phyloP scores from a whole-genome alignment of 2,888 invertebrate species.

The Zhengitettix transpicula region DNA sequence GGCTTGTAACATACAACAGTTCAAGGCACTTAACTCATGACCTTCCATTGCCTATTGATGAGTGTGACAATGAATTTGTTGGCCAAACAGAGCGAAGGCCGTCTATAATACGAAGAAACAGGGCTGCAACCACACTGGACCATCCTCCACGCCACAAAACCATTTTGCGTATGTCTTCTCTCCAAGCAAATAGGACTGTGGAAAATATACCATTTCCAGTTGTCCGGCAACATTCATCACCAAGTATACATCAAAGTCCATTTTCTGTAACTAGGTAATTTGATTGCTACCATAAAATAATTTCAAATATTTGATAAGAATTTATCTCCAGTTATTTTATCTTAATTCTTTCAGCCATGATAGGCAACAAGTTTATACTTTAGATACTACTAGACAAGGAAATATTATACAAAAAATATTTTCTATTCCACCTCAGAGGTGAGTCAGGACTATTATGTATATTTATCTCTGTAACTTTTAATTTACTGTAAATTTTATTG shows the following conservation, averaged over 20 bases:
- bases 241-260: slow-evolving; percentile 22
- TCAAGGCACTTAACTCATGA: slow-evolving; percentile 43
- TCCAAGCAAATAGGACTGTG: slow-evolving; percentile 19
- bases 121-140: slow-evolving; percentile 17
- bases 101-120: slow-evolving; percentile 11
- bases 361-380: no score
- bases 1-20: slow-evolving; percentile 31
- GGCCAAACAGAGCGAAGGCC: slow-evolving; percentile 4
- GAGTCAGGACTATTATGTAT: no score
- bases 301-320: neutral
- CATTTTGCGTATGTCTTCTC: slow-evolving; percentile 22
- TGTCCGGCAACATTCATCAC: slow-evolving; percentile 32
- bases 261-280: slow-evolving; percentile 14
- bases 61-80: slow-evolving; percentile 34
- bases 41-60: slow-evolving; percentile 39
- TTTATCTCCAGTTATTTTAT: no score
- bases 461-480: no score
- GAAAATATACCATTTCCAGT: slow-evolving; percentile 24
- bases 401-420: no score
- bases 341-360: no score
- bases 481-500: no score
- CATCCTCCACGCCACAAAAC: slow-evolving; percentile 16
- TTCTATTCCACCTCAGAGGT: no score
- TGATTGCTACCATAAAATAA: neutral
- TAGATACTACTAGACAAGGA: no score